Conservation (phyloP, 2,797 vertebrate species). For the Euphonia xanthogaster region DNA sequence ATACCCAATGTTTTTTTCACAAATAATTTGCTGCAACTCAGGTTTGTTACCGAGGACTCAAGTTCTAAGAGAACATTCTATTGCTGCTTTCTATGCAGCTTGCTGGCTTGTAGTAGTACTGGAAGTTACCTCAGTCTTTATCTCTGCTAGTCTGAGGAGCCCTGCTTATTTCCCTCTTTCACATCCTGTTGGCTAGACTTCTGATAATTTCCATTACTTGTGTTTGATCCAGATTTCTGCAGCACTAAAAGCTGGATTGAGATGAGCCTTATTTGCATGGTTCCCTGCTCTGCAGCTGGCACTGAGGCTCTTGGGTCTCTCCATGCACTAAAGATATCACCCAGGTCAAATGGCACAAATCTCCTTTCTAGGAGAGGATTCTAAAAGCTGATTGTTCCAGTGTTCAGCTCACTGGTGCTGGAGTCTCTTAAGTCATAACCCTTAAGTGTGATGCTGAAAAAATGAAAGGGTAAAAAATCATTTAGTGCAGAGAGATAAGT, state of each 20-base stretch:
- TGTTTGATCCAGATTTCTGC: not conserved
- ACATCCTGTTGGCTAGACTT: not conserved
- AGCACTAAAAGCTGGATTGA: not conserved
- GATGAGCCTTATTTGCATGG: not conserved
- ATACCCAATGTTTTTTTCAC: not conserved
- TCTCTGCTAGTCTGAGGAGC: not conserved
- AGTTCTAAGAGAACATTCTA: not conserved
- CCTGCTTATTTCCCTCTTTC: not conserved
- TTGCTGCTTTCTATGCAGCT: not conserved
- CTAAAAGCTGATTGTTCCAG: not conserved
- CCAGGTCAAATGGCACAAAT: not conserved
- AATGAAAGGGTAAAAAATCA: not conserved
- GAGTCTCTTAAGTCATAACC: not conserved
- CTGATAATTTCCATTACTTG: not conserved
- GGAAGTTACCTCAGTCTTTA: not conserved
- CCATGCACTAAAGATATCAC: not conserved
- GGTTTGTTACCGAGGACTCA: not conserved
- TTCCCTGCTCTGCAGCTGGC: not conserved
- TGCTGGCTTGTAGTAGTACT: not conserved
- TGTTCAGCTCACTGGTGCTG: not conserved
- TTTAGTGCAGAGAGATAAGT: not conserved
- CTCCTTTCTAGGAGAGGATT: not conserved
- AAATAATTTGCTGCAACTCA: not conserved
- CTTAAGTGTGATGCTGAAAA: not conserved
- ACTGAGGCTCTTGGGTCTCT: not conserved